Conservation (phyloP, 2,888 invertebrate genomes). For the Hymenopus coronatus region DNA sequence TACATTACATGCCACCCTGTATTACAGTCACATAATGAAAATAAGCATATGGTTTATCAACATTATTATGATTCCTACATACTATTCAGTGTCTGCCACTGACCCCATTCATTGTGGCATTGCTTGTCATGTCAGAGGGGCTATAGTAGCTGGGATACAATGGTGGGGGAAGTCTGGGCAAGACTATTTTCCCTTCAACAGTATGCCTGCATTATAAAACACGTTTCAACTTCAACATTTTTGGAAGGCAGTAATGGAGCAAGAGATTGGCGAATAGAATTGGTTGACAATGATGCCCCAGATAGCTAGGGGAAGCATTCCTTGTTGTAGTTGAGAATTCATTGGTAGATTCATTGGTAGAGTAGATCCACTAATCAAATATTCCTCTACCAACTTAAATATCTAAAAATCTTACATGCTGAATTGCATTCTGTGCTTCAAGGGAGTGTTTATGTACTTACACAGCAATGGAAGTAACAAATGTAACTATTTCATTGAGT, state of each 20-base stretch:
- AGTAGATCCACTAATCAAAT: not conserved
- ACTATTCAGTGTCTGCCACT: too few relatives aligned
- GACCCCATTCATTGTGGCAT: too few relatives aligned
- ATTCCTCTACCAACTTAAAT: slow-evolving; percentile 8
- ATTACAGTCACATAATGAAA: too few relatives aligned
- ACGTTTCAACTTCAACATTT: not conserved
- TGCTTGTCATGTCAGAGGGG: too few relatives aligned
- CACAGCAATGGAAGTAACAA: slow-evolving; percentile 3
- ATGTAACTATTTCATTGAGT: not conserved
- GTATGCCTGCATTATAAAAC: not conserved
- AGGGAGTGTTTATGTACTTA: slow-evolving; percentile 5
- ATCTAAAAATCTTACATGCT: not conserved
- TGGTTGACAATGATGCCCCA: not conserved
- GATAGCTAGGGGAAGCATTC: not conserved
- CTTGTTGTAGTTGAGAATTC: not conserved
- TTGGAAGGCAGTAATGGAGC: not conserved
- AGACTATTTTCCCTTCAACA: too few relatives aligned
- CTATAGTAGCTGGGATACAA: too few relatives aligned
- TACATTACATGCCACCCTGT: too few relatives aligned
- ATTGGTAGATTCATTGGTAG: not conserved
- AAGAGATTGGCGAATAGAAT: not conserved
- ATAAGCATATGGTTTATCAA: too few relatives aligned
- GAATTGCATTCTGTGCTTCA: not conserved
- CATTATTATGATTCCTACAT: too few relatives aligned
- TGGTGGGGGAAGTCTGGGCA: too few relatives aligned